These are phyloP conservation scores for Reticulitermes speratus DNA, from an alignment of 1,140 invertebrate genomes.

Conservation along the genomic window DNA sequence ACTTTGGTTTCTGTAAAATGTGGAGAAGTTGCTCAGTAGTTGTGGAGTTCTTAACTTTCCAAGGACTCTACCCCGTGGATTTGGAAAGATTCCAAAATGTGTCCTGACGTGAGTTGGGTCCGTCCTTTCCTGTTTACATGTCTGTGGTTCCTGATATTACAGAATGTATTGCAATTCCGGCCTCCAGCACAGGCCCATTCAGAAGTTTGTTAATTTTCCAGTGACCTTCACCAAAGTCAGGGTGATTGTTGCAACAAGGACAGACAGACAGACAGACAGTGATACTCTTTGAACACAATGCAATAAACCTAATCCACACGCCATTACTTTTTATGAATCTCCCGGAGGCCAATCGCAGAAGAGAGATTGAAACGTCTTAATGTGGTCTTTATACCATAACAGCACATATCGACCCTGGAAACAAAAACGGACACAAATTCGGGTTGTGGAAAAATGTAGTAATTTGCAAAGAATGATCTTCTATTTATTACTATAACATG, in stretches of 20 bases:
- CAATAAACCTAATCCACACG: neutral
- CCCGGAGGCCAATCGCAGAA: neutral
- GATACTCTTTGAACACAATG: neutral
- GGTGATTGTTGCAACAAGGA: neutral
- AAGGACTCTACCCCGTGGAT: too few species aligned
- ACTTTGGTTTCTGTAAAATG: too few species aligned
- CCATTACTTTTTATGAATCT: neutral
- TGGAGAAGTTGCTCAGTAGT: too few species aligned
- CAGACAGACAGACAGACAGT: neutral
- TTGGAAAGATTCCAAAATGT: too few species aligned
- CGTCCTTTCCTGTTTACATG: too few species aligned
- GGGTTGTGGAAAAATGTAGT: neutral
- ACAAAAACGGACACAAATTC: neutral
- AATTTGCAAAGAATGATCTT: neutral
- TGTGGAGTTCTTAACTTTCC: too few species aligned
- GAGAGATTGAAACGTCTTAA: conserved; percentile 4
- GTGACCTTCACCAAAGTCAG: neutral
- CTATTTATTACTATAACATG: too few species aligned
- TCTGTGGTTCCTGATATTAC: too few species aligned
- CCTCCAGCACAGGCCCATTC: too few species aligned
- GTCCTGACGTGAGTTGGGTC: too few species aligned
- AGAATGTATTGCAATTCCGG: too few species aligned
- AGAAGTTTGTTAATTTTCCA: neutral
- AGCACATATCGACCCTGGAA: neutral
- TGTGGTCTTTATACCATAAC: conserved; percentile 9